Evolutionary conservation across 2,113 vertebrate genomes (phyloP), one percentile per base, ranked within the genome.

Genomic region (Dendropsophus ebraccatus): DNA sequence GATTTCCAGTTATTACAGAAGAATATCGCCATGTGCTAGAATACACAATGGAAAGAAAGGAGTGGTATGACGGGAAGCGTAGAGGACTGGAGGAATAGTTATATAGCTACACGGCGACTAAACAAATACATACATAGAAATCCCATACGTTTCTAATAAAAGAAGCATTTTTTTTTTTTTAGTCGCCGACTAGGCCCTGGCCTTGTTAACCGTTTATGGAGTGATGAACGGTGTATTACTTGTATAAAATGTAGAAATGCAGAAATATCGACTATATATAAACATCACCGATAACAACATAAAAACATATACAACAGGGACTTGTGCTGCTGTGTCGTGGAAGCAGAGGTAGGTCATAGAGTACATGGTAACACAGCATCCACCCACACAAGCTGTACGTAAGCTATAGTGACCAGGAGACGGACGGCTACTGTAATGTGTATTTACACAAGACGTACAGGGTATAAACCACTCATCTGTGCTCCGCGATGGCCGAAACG

Each of bases 261-360:
- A 21, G 21, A 50, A 49, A 19, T 32, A 28, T 50, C 9, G 7
- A 28, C 17, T 37, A 35, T 41, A 70, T 12, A 35, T 8, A 35
- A 17, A 16, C n/a, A 47, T 28, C 23, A 28, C 4, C 13, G 13
- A 54, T 7, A 54, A 54, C 6, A 32, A 52, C 8, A 9, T 7
- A 23, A 49, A 75, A 25, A 49, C 30, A 35, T 12, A 54, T 62
- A 45, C 23, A 35, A 35, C 14, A 62, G 35, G 35, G 25, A 45
- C n/a, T 25, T n/a, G 77, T 60, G 50, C 77, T 60, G 77, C 21
- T 21, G 77, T 45, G 54, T 80, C 23, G 1, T 25, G 54, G 77
- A 60, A 60, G 50, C 32, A 60, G 77, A 80, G 77, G 77, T 80
- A 80, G 77, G 77, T 80, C 21, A 12, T 41, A 16, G 32, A 60